phyloP scores from a whole-genome alignment of 1,140 invertebrate genomes.

The Drosophila nigromelanica region DNA sequence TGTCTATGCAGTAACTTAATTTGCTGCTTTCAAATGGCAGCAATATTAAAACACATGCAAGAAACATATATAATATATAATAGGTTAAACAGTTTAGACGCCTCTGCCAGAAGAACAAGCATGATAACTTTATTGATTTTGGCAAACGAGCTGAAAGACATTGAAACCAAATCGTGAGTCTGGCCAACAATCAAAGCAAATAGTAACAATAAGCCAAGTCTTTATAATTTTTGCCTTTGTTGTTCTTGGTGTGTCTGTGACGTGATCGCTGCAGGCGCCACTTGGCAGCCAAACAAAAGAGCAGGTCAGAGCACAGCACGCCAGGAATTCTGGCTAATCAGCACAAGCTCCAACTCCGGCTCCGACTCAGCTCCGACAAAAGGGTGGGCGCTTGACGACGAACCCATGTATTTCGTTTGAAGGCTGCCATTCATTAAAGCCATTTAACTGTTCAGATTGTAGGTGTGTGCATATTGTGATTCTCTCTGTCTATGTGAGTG shows the following conservation, averaged over 20 bases:
- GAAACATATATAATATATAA: constrained; percentile 52
- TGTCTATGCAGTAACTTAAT: constrained; percentile 54
- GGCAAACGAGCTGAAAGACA: constrained; percentile 67
- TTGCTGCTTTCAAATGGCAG: constrained; percentile 58
- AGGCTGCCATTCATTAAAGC: constrained; percentile 76
- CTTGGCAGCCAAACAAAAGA: constrained; percentile 77
- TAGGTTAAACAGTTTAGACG: constrained; percentile 55
- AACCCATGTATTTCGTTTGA: constrained; percentile 69
- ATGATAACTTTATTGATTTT: constrained; percentile 81
- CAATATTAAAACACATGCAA: not conserved
- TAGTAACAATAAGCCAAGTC: constrained; percentile 61
- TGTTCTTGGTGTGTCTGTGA: constrained; percentile 66
- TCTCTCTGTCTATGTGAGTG: not conserved
- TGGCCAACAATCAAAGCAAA: constrained; percentile 65
- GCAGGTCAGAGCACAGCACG: constrained; percentile 51
- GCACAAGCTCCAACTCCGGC: constrained; percentile 45
- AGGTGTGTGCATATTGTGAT: constrained; percentile 31
- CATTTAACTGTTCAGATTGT: constrained; percentile 61
- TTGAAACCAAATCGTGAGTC: constrained; percentile 75
- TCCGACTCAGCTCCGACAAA: constrained; percentile 45
- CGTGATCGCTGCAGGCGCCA: constrained; percentile 80
- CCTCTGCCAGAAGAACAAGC: constrained; percentile 56
- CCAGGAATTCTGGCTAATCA: constrained; percentile 79
- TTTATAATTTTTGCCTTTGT: constrained; percentile 19
- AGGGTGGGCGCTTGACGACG: constrained; percentile 58